Conservation (phyloP, 1,140 invertebrate species). For the Penaeus vannamei region DNA sequence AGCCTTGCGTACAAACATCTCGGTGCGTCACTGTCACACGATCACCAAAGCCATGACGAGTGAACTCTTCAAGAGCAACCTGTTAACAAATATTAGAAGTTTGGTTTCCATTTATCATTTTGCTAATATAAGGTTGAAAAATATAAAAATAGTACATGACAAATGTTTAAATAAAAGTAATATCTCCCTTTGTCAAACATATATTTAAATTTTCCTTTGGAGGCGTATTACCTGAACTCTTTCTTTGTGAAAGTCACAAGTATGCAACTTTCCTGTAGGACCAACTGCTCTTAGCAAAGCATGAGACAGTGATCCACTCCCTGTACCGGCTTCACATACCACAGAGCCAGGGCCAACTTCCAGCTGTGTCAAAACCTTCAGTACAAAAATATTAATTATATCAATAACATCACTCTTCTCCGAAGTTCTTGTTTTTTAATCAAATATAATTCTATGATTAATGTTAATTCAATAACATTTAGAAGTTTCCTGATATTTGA, state of each 20-base stretch:
- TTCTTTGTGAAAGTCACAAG: conserved; percentile 97
- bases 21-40: conserved; percentile 85
- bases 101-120: not conserved
- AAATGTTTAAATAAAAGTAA: not conserved
- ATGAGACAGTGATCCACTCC: conserved; percentile 97
- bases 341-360: conserved; percentile 90
- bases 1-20: conserved; percentile 91
- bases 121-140: not conserved
- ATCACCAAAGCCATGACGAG: conserved; percentile 84
- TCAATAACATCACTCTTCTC: not conserved
- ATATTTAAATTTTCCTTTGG: not conserved
- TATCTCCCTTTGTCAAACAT: too few relatives aligned
- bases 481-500: too few relatives aligned
- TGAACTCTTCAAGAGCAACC: conserved; percentile 88
- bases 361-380: conserved; percentile 76
- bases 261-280: conserved; percentile 92
- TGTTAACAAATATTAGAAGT: conserved; percentile 71
- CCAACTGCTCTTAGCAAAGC: conserved; percentile 87
- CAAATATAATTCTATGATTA: too few relatives aligned
- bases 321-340: conserved; percentile 83
- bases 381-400: not conserved
- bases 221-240: conserved; percentile 77
- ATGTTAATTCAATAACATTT: too few relatives aligned
- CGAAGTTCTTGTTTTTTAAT: too few relatives aligned
- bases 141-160: not conserved